Percentiles rank a stretch among this genome's conserved stretches.
Evolutionary conservation across 2,888 invertebrate genomes (phyloP).

Genomic region (Thecocarcelia acutangulata): DNA sequence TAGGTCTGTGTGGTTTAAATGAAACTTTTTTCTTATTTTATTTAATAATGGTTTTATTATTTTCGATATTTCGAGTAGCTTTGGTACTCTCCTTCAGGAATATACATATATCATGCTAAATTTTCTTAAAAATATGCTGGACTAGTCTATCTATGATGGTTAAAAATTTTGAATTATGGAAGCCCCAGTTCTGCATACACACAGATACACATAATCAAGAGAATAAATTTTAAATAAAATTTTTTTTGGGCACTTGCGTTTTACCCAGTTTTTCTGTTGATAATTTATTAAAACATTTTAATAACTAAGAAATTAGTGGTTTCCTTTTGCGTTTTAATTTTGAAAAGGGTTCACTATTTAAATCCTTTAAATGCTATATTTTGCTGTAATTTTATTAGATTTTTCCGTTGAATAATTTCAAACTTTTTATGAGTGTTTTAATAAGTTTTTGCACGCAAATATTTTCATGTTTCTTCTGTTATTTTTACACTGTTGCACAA

Average conservation of each 20-base stretch:
- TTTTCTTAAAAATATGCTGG: too few relatives aligned
- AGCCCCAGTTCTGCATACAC: too few relatives aligned
- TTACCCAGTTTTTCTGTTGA: not conserved
- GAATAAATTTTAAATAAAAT: too few relatives aligned
- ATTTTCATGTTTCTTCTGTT: not conserved
- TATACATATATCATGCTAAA: too few relatives aligned
- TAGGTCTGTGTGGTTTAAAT: too few relatives aligned
- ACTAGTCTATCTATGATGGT: too few relatives aligned
- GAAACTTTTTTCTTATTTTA: too few relatives aligned
- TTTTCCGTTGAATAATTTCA: slow-evolving; percentile 48
- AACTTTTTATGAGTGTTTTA: not conserved
- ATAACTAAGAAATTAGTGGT: slow-evolving; percentile 47
- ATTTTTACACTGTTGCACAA: slow-evolving; percentile 8
- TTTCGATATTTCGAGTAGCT: too few relatives aligned
- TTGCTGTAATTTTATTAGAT: slow-evolving; percentile 60
- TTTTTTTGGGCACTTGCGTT: not conserved
- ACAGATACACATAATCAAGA: too few relatives aligned
- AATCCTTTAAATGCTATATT: slow-evolving; percentile 46
- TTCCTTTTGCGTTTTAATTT: slow-evolving; percentile 43
- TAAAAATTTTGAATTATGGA: too few relatives aligned
- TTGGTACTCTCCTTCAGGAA: too few relatives aligned
- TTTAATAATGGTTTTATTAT: too few relatives aligned
- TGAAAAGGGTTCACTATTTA: slow-evolving; percentile 14
- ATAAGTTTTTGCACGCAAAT: slow-evolving; percentile 61
- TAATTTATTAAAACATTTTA: slow-evolving; percentile 53